A percentile compares a stretch with the other conserved stretches of the same genome.
Conservation (phyloP, 2,888 invertebrate species). For the Drosophila nigritarsus region DNA sequence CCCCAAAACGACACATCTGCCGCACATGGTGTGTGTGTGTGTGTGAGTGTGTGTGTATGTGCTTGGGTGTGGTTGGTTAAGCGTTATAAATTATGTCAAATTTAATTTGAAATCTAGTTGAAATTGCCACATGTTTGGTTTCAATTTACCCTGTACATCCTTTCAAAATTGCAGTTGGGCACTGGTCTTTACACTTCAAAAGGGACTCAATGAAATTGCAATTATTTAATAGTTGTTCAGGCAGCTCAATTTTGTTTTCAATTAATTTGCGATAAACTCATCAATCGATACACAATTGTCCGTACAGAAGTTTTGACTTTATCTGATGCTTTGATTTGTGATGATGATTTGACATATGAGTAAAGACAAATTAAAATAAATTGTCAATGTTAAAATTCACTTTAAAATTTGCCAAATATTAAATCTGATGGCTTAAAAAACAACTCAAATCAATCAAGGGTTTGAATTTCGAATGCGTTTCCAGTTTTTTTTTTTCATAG, state of each 20-base stretch:
- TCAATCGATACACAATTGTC: background rate
- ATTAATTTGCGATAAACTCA: conserved; percentile 7
- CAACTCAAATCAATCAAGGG: background rate
- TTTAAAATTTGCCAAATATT: no score
- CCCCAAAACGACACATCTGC: conserved; percentile 17
- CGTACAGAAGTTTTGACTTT: background rate
- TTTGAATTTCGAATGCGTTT: background rate
- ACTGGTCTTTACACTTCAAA: background rate
- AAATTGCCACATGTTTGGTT: conserved; percentile 48
- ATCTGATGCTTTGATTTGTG: background rate
- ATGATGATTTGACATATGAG: background rate
- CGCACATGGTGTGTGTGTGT: conserved; percentile 8
- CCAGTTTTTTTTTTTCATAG: background rate
- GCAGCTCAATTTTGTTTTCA: conserved; percentile 6
- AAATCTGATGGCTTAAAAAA: background rate
- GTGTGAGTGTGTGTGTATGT: conserved; percentile 15
- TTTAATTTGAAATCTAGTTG: conserved; percentile 67
- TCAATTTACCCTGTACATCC: conserved; percentile 18
- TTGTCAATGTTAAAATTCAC: background rate
- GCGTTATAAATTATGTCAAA: conserved; percentile 67
- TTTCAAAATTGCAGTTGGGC: background rate
- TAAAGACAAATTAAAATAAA: background rate
- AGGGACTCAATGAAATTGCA: conserved; percentile 1
- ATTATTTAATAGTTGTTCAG: background rate
- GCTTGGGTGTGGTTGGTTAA: conserved; percentile 30